Percentiles rank a stretch among this genome's conserved stretches.
Evolutionary conservation across 2,888 invertebrate species (phyloP).

Genomic region (Drosophila aldrichi): DNA sequence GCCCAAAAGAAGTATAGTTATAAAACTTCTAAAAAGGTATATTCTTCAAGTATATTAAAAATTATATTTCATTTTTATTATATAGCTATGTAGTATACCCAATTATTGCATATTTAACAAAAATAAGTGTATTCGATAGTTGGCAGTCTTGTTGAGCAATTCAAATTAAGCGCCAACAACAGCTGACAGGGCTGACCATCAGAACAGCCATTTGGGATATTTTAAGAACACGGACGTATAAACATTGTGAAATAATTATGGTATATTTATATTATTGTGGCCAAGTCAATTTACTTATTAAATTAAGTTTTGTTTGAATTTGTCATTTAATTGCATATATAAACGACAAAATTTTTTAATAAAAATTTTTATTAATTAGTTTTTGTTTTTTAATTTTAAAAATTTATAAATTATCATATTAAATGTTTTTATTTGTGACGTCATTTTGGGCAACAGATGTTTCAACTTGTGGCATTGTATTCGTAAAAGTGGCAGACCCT

Average conservation of each 20-base stretch:
- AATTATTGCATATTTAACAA: background rate
- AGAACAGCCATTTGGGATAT: background rate
- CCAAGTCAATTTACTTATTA: no score
- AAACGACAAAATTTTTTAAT: no score
- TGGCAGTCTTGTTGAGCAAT: background rate
- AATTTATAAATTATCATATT: no score
- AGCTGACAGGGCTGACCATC: background rate
- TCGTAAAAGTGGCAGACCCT: background rate
- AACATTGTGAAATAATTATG: no score
- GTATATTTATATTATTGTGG: no score
- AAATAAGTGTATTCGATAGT: background rate
- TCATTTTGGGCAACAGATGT: conserved; percentile 14
- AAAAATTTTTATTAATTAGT: no score
- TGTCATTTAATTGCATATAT: no score
- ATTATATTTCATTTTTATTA: background rate
- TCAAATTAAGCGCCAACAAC: conserved; percentile 11
- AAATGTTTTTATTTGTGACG: conserved; percentile 9
- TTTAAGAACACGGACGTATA: no score
- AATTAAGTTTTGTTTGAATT: no score
- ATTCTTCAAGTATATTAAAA: background rate
- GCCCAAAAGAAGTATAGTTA: no score
- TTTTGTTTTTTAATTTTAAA: no score
- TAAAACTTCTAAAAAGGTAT: background rate
- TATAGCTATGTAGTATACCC: background rate
- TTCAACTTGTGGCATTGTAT: conserved; percentile 27